Base-by-base conservation (phyloP, 2,888 invertebrate species). In the Cephus nigrinus region DNA sequence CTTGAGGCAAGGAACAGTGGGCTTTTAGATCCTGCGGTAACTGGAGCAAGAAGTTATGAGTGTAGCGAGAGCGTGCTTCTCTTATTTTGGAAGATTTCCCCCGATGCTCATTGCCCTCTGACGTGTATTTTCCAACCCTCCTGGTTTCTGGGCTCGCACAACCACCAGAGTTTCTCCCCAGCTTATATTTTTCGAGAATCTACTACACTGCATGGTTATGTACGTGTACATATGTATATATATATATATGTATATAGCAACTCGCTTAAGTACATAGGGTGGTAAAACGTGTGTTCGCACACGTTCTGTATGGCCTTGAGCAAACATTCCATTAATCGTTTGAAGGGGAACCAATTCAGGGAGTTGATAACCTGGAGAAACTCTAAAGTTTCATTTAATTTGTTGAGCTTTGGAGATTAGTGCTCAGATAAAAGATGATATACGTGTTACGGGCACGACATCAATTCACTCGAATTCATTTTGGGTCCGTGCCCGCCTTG, bases 41-140 rank as follows among this genome's bases (percentile, higher is more conserved):
- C 76, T 36, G 73, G 74, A 77, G 34, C 77, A 72, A 74, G 77
- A 32, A 75, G 30, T 33, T 30, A 55, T 33, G n/a, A 32, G n/a
- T 30, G 55, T 35, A 55, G 75, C 55, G 12, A 30, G 69, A 80
- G 82, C 78, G 81, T 76, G 78, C 83, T 80, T 79, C 84, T 85
- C 86, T 87, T 88, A 86, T 88, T 88, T 88, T 84, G 82, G 81
- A 86, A 87, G 87, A 88, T 88, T 88, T 88, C 88, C 89, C 88
- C 84, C 81, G 89, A 87, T 86, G 86, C 87, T 88, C 88, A 84
- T 88, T 87, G 85, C 85, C 84, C 83, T 85, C 81, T 71, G 32
- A 31, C 71, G 31, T 15, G 71, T 33, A 71, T 31, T 71, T 71
- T 12, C 71, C 15, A 71, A n/a, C 71, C 55, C 55, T 23, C 71